Conservation (phyloP, 2,888 invertebrate species). For the Patella caerulea region DNA sequence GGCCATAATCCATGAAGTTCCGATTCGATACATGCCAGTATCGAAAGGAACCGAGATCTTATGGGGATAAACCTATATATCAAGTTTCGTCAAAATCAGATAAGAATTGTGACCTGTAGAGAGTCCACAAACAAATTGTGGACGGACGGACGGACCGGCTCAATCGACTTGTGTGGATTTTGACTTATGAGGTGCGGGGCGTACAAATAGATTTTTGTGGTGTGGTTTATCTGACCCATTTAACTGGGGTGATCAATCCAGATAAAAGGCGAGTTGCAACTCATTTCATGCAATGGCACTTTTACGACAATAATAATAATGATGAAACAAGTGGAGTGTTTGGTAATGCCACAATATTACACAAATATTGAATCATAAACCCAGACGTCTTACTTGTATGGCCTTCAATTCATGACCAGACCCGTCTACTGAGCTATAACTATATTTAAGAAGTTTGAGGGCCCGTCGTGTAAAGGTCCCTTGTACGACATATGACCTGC, state of each 20-base stretch:
- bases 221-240: slow-evolving; percentile 1
- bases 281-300: background rate
- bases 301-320: background rate
- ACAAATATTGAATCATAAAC: slow-evolving; percentile 3
- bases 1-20: no score
- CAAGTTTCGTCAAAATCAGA: no score
- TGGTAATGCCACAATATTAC: background rate
- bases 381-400: background rate
- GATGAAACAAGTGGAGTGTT: background rate
- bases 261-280: background rate
- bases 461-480: slow-evolving; percentile 6
- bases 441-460: background rate
- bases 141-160: no score
- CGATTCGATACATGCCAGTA: no score
- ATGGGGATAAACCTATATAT: no score
- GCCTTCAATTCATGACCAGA: background rate
- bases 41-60: no score
- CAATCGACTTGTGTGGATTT: background rate
- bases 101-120: no score
- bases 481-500: slow-evolving; percentile 5
- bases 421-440: slow-evolving; percentile 9
- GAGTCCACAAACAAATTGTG: no score
- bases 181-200: slow-evolving; percentile 6
- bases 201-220: background rate
- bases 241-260: background rate